Conservation (phyloP, 2,888 invertebrate species). For the Nysson spinosus region DNA sequence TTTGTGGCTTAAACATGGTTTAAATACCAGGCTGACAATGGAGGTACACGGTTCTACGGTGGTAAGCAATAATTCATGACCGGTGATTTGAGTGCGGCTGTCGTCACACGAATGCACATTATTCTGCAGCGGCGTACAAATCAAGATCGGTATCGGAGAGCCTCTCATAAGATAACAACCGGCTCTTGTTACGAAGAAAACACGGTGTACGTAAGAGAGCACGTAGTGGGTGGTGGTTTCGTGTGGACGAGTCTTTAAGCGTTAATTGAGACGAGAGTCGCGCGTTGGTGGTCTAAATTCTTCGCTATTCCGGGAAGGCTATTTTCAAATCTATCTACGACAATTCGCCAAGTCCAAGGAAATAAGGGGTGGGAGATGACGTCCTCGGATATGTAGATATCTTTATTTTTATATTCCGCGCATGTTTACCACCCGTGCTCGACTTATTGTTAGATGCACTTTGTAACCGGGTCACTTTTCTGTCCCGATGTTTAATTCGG, state of each 20-base stretch:
- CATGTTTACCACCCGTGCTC: not conserved
- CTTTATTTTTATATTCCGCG: conserved; percentile 24
- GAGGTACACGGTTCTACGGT: conserved; percentile 6
- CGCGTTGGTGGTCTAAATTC: conserved; percentile 68
- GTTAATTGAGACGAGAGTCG: conserved; percentile 64
- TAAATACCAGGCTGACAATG: not conserved
- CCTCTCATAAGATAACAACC: conserved; percentile 53
- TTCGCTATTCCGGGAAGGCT: conserved; percentile 65
- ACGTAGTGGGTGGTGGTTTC: conserved; percentile 58
- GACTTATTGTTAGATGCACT: too few species aligned
- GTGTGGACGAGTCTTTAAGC: conserved; percentile 60
- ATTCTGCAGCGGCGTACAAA: conserved; percentile 41
- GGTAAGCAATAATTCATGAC: conserved; percentile 36
- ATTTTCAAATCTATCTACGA: conserved; percentile 61
- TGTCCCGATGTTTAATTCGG: too few species aligned
- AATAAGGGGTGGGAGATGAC: conserved; percentile 56
- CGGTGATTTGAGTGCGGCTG: conserved; percentile 15
- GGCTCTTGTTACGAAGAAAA: conserved; percentile 52
- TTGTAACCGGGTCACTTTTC: too few species aligned
- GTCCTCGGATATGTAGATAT: conserved; percentile 44
- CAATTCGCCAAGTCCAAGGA: conserved; percentile 61
- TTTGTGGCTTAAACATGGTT: too few species aligned
- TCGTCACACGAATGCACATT: conserved; percentile 35
- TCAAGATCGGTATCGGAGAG: conserved; percentile 51
- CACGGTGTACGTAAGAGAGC: conserved; percentile 41